Percentiles rank a stretch among this genome's conserved stretches.
Evolutionary conservation across 2,888 invertebrate genomes (phyloP).

Genomic region (Invenusta paracnida): DNA sequence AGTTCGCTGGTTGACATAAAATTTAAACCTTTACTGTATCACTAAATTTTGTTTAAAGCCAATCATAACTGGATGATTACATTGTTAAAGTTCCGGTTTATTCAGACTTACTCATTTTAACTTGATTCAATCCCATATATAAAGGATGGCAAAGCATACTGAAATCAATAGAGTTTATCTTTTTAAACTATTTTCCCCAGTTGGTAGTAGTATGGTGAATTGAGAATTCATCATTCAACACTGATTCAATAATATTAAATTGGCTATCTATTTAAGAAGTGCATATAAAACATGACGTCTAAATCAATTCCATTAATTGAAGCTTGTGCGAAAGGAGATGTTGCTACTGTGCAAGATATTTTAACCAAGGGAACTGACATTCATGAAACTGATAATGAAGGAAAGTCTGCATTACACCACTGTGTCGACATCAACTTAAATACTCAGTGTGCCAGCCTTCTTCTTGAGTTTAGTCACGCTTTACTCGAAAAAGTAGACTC

Average conservation of each 20-base stretch:
- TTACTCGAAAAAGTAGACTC: slow-evolving; percentile 64
- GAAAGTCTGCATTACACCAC: slow-evolving; percentile 78
- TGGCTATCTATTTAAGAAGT: too few species aligned
- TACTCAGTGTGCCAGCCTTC: slow-evolving; percentile 69
- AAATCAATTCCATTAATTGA: background rate
- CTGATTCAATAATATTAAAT: slow-evolving; percentile 2
- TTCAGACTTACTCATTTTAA: background rate
- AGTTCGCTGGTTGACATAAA: background rate
- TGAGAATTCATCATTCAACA: too few species aligned
- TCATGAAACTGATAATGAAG: slow-evolving; percentile 44
- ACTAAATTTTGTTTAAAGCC: background rate
- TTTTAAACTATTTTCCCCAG: too few species aligned
- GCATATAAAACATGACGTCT: too few species aligned
- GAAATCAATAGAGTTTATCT: too few species aligned
- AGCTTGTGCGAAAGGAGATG: background rate
- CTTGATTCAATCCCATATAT: background rate
- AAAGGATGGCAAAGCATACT: too few species aligned
- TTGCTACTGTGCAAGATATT: background rate
- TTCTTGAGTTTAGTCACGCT: slow-evolving; percentile 74
- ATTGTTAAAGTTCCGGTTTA: slow-evolving; percentile 5
- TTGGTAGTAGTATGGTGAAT: too few species aligned
- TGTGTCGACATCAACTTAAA: slow-evolving; percentile 69
- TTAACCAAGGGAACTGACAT: background rate
- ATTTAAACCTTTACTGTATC: background rate
- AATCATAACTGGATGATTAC: background rate